Conservation (phyloP, 2,113 vertebrate species). For the Platichthys flesus region DNA sequence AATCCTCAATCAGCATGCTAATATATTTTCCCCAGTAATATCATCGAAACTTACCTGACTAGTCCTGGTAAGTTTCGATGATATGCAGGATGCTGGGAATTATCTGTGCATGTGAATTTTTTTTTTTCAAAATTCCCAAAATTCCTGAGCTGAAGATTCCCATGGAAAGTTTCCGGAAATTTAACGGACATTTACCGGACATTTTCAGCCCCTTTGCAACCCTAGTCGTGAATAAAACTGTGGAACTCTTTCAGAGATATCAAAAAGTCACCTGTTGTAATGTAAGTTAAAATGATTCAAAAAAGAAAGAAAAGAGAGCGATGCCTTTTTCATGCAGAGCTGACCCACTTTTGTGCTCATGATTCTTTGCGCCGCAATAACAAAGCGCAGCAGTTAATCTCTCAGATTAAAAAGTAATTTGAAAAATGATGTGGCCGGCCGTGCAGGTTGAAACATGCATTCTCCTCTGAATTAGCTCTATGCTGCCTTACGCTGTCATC, state of each 20-base stretch:
- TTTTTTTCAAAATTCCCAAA: too few relatives aligned
- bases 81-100: too few relatives aligned
- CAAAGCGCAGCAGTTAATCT: slow-evolving; percentile 33
- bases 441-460: slow-evolving; percentile 45
- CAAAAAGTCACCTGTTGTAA: slow-evolving; percentile 45
- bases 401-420: slow-evolving; percentile 58
- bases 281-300: slow-evolving; percentile 1
- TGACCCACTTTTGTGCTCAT: slow-evolving; percentile 35
- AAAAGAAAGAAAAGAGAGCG: not conserved
- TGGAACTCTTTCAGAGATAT: slow-evolving; percentile 47
- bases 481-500: not conserved
- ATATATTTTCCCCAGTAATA: too few relatives aligned
- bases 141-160: too few relatives aligned
- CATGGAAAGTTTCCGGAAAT: too few relatives aligned
- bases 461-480: slow-evolving; percentile 41
- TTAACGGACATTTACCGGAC: too few relatives aligned
- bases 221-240: slow-evolving; percentile 33
- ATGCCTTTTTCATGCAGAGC: not conserved
- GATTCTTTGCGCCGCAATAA: not conserved
- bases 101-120: too few relatives aligned
- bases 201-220: too few relatives aligned
- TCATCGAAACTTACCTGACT: too few relatives aligned
- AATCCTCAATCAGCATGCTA: too few relatives aligned
- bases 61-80: too few relatives aligned
- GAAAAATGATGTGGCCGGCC: slow-evolving; percentile 47